A percentile compares a stretch with the other conserved stretches of the same genome.
phyloP scores from a whole-genome alignment of 2,113 vertebrate genomes.

The Saimiri boliviensis region DNA sequence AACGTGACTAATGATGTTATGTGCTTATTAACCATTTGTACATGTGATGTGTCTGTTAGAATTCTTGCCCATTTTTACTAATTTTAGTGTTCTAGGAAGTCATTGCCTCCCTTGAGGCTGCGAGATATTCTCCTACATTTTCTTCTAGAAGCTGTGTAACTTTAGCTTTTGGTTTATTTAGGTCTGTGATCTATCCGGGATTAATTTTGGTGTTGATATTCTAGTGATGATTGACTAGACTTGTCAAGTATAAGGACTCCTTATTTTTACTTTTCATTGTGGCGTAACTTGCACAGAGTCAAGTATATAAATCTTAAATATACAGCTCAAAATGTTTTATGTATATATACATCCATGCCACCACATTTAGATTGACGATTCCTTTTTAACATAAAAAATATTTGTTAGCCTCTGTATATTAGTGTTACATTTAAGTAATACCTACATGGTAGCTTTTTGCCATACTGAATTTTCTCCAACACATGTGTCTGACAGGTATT shows the following conservation, averaged over 20 bases:
- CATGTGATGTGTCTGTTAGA: background rate
- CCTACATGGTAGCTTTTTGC: background rate
- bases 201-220: background rate
- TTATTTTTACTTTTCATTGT: constrained; percentile 21
- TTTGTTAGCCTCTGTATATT: background rate
- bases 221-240: background rate
- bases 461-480: background rate
- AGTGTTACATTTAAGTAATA: background rate
- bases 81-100: background rate
- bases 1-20: background rate
- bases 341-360: background rate
- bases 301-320: background rate
- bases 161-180: constrained; percentile 16
- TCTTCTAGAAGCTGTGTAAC: background rate
- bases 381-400: background rate
- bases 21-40: background rate
- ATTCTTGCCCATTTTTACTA: constrained; percentile 10
- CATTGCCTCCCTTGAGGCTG: background rate
- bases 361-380: background rate
- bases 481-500: background rate
- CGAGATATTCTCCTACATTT: background rate
- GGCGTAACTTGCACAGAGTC: background rate
- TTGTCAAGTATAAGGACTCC: background rate
- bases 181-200: background rate
- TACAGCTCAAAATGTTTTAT: background rate